A percentile compares a stretch with the other conserved stretches of the same genome.
Evolutionary conservation across 2,888 invertebrate species (phyloP).

Genomic region (Drosophila mimetica): DNA sequence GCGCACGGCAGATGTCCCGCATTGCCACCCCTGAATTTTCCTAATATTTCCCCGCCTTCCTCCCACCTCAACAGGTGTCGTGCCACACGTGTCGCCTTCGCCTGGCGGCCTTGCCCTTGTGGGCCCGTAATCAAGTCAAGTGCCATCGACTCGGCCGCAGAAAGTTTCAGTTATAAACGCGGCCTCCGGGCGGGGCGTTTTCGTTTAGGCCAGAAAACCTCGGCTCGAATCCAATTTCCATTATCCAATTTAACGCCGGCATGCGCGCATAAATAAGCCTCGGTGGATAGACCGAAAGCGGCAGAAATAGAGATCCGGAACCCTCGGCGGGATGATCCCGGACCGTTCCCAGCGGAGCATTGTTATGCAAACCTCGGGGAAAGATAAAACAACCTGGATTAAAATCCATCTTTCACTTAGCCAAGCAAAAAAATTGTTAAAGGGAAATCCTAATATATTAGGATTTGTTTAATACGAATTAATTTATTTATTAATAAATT

Average conservation of each 20-base stretch:
- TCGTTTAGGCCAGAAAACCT: constrained; percentile 38
- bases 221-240: constrained; percentile 72
- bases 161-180: constrained; percentile 41
- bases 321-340: constrained; percentile 13
- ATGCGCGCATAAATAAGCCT: constrained; percentile 67
- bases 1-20: constrained; percentile 28
- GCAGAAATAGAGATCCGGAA: constrained; percentile 9
- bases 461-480: no score
- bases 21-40: background rate
- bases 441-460: background rate
- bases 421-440: constrained; percentile 8
- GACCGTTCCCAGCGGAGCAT: constrained; percentile 43
- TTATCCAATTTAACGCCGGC: constrained; percentile 74
- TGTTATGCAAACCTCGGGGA: constrained; percentile 70
- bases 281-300: constrained; percentile 11
- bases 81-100: constrained; percentile 62
- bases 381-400: constrained; percentile 12
- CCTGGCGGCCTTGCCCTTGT: constrained; percentile 26
- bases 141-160: constrained; percentile 39
- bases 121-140: constrained; percentile 66
- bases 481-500: background rate
- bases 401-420: constrained; percentile 59
- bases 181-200: constrained; percentile 30
- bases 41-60: background rate
- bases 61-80: constrained; percentile 68